Evolutionary conservation across 2,888 invertebrate genomes (phyloP).

Genomic region (Stramonita haemastoma): DNA sequence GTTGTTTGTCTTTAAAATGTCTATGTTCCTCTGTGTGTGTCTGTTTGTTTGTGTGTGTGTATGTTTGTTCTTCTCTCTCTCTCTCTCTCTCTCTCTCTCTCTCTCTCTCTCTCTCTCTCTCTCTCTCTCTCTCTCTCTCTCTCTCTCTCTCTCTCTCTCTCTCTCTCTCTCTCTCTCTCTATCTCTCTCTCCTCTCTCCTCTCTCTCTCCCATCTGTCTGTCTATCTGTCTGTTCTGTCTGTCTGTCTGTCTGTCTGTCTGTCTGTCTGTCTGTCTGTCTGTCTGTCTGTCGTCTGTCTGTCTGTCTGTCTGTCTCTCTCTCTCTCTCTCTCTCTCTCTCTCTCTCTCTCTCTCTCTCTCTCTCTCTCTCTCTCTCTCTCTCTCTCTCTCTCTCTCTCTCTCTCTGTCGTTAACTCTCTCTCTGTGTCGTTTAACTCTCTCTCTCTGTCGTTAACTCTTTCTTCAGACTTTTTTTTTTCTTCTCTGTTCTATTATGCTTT

Average conservation of each 20-base stretch:
- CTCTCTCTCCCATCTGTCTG: neutral
- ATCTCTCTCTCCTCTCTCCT: neutral
- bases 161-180: constrained; percentile 18
- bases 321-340: neutral
- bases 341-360: neutral
- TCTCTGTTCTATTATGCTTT: neutral
- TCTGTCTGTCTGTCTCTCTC: neutral
- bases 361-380: neutral
- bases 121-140: neutral
- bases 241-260: neutral
- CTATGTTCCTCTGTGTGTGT: neutral
- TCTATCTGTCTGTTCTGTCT: neutral
- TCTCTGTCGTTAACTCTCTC: neutral
- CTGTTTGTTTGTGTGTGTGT: neutral
- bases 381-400: neutral
- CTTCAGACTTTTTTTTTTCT: neutral
- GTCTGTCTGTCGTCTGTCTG: neutral
- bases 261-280: neutral
- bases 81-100: neutral
- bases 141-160: constrained; percentile 7
- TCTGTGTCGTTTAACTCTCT: neutral
- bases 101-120: constrained; percentile 10
- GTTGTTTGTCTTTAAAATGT: neutral
- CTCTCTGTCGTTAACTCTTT: neutral
- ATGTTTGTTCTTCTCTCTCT: neutral